Conservation (phyloP, 2,797 vertebrate species). For the Odontamblyopus rebecca region DNA sequence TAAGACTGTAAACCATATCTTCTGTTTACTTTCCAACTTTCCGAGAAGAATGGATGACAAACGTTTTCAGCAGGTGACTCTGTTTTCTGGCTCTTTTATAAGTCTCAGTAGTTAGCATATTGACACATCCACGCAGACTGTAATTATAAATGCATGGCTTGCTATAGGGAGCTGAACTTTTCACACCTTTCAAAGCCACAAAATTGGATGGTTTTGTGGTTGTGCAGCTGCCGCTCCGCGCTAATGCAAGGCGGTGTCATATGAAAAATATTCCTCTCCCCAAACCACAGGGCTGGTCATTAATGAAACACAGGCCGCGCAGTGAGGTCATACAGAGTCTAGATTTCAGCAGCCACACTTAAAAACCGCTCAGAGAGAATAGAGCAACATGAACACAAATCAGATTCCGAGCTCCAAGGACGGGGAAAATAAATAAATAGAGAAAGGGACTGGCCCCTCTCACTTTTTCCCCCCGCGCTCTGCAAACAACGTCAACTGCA, state of each 20-base stretch:
- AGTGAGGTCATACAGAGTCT: constrained; percentile 97
- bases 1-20: constrained; percentile 52
- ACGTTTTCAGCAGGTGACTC: constrained; percentile 76
- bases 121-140: constrained; percentile 60
- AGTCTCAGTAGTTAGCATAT: constrained; percentile 84
- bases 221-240: constrained; percentile 90
- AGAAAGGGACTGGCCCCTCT: constrained; percentile 77
- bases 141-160: constrained; percentile 84
- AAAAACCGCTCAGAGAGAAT: constrained; percentile 89
- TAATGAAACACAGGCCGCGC: constrained; percentile 97
- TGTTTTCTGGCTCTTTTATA: constrained; percentile 65
- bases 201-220: constrained; percentile 91
- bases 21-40: constrained; percentile 73
- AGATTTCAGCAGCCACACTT: constrained; percentile 94
- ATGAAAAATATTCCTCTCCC: constrained; percentile 97
- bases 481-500: constrained; percentile 91
- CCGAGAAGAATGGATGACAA: constrained; percentile 74
- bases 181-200: constrained; percentile 93
- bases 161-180: constrained; percentile 95
- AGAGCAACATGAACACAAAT: constrained; percentile 93
- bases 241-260: constrained; percentile 93
- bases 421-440: constrained; percentile 83
- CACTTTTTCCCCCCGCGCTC: constrained; percentile 86
- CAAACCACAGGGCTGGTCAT: constrained; percentile 92
- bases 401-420: constrained; percentile 88